Conservation (phyloP, 2,888 invertebrate genomes). For the Anthrax anthrax region DNA sequence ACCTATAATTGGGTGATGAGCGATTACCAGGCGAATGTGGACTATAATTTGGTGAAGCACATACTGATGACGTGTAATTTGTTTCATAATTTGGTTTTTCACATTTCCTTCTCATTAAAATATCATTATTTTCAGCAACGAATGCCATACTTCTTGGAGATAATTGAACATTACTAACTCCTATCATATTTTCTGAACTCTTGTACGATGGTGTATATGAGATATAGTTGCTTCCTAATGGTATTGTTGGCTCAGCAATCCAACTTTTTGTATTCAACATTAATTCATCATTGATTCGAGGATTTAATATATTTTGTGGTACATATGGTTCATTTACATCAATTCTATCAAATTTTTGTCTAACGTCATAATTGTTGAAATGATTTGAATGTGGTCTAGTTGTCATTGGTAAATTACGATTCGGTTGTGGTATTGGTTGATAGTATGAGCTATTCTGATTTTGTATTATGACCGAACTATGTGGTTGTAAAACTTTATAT, state of each 20-base stretch:
- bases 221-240: conserved; percentile 2
- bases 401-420: background rate
- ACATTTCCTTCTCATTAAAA: conserved; percentile 12
- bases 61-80: background rate
- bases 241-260: background rate
- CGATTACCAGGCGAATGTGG: background rate
- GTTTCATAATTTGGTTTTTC: background rate
- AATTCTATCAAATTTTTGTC: conserved; percentile 6
- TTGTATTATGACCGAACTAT: background rate
- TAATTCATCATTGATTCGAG: background rate
- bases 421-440: background rate
- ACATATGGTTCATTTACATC: conserved; percentile 13
- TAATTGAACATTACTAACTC: conserved; percentile 11
- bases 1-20: background rate
- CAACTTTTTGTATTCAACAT: background rate
- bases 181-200: background rate
- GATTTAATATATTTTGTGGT: conserved; percentile 10
- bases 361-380: conserved; percentile 1
- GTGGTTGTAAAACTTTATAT: background rate
- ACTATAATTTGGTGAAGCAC: background rate
- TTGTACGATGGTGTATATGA: conserved; percentile 7
- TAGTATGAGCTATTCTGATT: background rate
- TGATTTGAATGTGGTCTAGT: background rate
- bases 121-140: conserved; percentile 15
- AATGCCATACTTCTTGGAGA: conserved; percentile 16